Conservation (phyloP, 2,888 invertebrate species). For the Caenorhabditis sp. region DNA sequence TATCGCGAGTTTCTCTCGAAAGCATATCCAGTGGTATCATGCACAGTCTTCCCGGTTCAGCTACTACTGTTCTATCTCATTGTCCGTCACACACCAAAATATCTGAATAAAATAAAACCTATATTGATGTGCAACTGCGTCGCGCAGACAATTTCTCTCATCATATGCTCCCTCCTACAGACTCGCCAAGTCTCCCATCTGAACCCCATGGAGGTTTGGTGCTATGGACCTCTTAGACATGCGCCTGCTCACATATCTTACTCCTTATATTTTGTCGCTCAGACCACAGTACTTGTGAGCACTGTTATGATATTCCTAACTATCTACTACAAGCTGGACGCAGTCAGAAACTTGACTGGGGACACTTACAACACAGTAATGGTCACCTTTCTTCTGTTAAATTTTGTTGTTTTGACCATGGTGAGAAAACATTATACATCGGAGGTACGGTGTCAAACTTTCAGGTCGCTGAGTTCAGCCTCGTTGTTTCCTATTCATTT, state of each 20-base stretch:
- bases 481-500: neutral
- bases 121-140: neutral
- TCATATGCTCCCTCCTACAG: slow-evolving; percentile 2
- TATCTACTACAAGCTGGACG: slow-evolving; percentile 28
- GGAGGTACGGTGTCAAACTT: too few species aligned
- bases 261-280: slow-evolving; percentile 3
- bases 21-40: neutral
- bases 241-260: slow-evolving; percentile 3
- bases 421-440: too few species aligned
- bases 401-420: too few species aligned
- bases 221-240: slow-evolving; percentile 22
- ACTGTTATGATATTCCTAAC: slow-evolving; percentile 11
- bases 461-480: neutral
- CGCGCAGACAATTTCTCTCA: neutral
- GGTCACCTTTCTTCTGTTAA: too few species aligned
- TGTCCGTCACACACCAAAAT: slow-evolving; percentile 17
- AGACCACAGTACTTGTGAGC: neutral
- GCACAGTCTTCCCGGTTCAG: slow-evolving; percentile 1
- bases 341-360: neutral
- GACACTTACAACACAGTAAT: too few species aligned
- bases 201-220: slow-evolving; percentile 34
- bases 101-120: slow-evolving; percentile 5
- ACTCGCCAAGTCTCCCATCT: slow-evolving; percentile 29
- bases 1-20: slow-evolving; percentile 11
- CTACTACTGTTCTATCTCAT: slow-evolving; percentile 14